phyloP scores from a whole-genome alignment of 1,140 invertebrate genomes.

The Reticulitermes speratus region DNA sequence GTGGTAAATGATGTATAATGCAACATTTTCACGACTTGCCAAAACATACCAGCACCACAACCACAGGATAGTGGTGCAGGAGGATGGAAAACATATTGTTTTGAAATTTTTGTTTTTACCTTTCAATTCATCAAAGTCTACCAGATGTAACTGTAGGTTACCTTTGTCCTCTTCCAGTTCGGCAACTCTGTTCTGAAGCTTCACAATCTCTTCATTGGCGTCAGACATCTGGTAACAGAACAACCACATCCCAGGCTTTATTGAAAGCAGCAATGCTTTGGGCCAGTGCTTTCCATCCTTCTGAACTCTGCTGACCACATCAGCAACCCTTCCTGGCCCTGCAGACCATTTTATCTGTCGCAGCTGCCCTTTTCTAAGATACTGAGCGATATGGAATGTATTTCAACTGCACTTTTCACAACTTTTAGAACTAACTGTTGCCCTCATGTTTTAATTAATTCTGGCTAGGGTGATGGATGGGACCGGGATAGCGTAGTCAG shows the following conservation, averaged over 20 bases:
- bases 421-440: too few relatives aligned
- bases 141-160: conserved; percentile 77
- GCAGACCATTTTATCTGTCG: too few relatives aligned
- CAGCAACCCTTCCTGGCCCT: too few relatives aligned
- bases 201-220: conserved; percentile 64
- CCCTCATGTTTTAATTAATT: too few relatives aligned
- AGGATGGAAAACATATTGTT: background rate
- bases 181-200: conserved; percentile 73
- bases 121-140: conserved; percentile 77
- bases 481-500: too few relatives aligned
- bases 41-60: background rate
- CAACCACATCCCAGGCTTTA: background rate
- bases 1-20: background rate
- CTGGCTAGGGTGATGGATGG: too few relatives aligned
- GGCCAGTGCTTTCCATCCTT: too few relatives aligned
- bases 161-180: conserved; percentile 89
- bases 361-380: too few relatives aligned
- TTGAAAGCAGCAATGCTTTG: background rate
- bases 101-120: conserved; percentile 50
- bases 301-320: too few relatives aligned
- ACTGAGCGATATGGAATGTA: too few relatives aligned
- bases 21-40: background rate
- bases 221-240: conserved; percentile 53
- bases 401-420: too few relatives aligned
- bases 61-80: background rate